These are phyloP conservation scores for Cirrhinus mrigala DNA, from an alignment of 2,797 vertebrate genomes.

Conservation along the genomic window DNA sequence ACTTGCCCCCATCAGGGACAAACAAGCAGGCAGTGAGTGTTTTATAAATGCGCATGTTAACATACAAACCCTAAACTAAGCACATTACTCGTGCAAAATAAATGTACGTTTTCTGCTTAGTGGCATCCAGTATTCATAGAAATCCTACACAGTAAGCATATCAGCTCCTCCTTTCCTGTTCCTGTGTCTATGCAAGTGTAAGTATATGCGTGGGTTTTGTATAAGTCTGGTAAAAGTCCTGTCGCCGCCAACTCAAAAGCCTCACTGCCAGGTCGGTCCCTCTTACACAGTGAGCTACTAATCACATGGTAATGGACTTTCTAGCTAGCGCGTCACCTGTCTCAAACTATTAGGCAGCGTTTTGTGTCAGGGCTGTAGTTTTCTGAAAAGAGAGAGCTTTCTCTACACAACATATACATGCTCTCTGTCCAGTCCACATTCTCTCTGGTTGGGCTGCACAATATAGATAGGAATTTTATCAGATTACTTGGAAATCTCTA, in stretches of 20 bases:
- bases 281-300: constrained; percentile 51
- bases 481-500: too few species aligned
- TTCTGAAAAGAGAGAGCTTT: background rate
- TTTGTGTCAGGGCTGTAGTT: constrained; percentile 40
- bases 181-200: background rate
- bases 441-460: constrained; percentile 3
- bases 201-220: background rate
- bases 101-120: constrained; percentile 22
- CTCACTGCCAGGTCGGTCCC: constrained; percentile 9
- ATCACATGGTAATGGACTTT: constrained; percentile 71
- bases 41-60: constrained; percentile 22
- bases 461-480: background rate
- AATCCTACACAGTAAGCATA: background rate
- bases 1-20: constrained; percentile 23
- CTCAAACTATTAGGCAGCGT: constrained; percentile 64
- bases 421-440: constrained; percentile 37
- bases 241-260: background rate
- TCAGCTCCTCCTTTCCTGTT: background rate
- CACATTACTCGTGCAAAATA: constrained; percentile 8
- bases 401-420: constrained; percentile 52
- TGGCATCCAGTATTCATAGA: background rate
- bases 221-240: constrained; percentile 25
- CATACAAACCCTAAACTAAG: background rate
- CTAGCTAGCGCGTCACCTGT: constrained; percentile 62
- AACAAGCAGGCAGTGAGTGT: constrained; percentile 8